Conservation (phyloP, 2,888 invertebrate species). For the Dioctria linearis region DNA sequence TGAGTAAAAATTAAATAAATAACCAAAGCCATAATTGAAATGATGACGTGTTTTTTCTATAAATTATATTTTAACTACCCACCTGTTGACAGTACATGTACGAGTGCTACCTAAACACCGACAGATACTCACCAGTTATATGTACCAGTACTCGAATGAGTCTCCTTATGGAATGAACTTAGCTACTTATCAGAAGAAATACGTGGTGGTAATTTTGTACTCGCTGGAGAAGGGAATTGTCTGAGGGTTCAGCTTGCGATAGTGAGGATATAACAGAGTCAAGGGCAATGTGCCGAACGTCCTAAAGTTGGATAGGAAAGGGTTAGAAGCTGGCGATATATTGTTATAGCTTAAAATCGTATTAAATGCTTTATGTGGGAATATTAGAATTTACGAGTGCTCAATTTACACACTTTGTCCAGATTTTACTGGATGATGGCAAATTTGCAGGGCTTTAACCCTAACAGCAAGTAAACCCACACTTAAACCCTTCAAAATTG, state of each 20-base stretch:
- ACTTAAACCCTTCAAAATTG: conserved; percentile 33
- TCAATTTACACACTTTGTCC: conserved; percentile 56
- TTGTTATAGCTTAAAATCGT: conserved; percentile 56
- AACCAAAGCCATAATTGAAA: conserved; percentile 55
- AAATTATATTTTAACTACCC: conserved; percentile 56
- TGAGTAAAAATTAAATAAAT: conserved; percentile 56
- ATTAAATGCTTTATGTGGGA: conserved; percentile 57
- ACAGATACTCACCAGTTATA: conserved; percentile 7
- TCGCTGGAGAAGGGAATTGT: conserved; percentile 31
- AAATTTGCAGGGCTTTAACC: conserved; percentile 38
- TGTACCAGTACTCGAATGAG: conserved; percentile 10
- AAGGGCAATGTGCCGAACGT: conserved; percentile 25
- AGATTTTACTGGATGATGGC: conserved; percentile 45
- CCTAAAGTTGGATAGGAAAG: conserved; percentile 7
- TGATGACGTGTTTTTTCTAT: conserved; percentile 56
- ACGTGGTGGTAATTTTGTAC: conserved; percentile 32
- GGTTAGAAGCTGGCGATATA: conserved; percentile 53
- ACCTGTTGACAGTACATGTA: conserved; percentile 50
- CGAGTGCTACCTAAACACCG: conserved; percentile 18
- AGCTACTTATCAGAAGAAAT: conserved; percentile 44
- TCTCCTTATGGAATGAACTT: conserved; percentile 31
- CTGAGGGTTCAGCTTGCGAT: conserved; percentile 8
- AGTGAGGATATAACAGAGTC: conserved; percentile 11
- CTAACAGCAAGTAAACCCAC: conserved; percentile 13
- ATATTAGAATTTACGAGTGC: conserved; percentile 57